phyloP scores from a whole-genome alignment of 2,797 vertebrate species.

The Carcharodon carcharias region DNA sequence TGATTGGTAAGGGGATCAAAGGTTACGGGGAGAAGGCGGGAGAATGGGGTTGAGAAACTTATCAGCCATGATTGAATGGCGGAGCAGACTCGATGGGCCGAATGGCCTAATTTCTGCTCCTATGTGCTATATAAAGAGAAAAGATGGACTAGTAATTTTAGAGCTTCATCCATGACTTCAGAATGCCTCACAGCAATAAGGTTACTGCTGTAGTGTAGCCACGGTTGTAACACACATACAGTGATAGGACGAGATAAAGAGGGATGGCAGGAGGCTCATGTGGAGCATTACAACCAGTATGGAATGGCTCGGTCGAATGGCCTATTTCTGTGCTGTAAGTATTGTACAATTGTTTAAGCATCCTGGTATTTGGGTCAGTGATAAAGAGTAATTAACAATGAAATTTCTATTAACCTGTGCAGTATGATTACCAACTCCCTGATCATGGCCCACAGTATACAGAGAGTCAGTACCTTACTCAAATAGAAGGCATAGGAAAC shows the following conservation, averaged over 20 bases:
- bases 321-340: neutral
- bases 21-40: too few species aligned
- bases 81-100: too few species aligned
- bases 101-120: too few species aligned
- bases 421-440: neutral
- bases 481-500: conserved; percentile 56
- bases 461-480: conserved; percentile 53
- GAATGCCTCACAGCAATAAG: neutral
- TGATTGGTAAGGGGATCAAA: too few species aligned
- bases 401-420: neutral
- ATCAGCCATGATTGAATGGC: too few species aligned
- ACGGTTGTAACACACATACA: neutral
- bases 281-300: too few species aligned
- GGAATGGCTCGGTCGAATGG: too few species aligned
- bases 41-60: too few species aligned
- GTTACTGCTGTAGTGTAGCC: neutral
- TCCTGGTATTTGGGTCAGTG: neutral
- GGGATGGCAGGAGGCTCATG: too few species aligned
- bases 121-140: too few species aligned
- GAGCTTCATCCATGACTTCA: neutral
- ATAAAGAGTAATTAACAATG: neutral
- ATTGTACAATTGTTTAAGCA: neutral
- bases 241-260: too few species aligned
- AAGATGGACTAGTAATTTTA: neutral
- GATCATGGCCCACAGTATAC: neutral